These are phyloP conservation scores for Ectemnius lituratus DNA, from an alignment of 2,888 invertebrate species.

Conservation along the genomic window DNA sequence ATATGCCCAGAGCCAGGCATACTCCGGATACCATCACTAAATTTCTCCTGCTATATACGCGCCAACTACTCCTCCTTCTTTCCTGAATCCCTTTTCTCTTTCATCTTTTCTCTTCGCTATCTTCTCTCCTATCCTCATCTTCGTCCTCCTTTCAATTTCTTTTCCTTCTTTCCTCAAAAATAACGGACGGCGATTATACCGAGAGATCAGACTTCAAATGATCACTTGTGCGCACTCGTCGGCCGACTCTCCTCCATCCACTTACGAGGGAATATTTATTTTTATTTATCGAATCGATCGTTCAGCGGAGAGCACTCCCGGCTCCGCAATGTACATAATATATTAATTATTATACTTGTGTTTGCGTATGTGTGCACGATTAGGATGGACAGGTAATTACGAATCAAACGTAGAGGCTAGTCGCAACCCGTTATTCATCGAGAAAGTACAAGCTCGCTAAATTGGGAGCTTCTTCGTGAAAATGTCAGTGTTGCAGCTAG, in stretches of 20 bases:
- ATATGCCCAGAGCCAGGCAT: constrained; percentile 70
- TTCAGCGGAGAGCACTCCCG: constrained; percentile 16
- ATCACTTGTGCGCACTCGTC: background rate
- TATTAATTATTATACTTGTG: constrained; percentile 20
- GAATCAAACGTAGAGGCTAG: constrained; percentile 69
- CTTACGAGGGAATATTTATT: constrained; percentile 50
- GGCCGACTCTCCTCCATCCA: constrained; percentile 2
- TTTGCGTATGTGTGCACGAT: constrained; percentile 30
- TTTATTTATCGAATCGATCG: constrained; percentile 51
- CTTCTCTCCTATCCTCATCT: constrained; percentile 10
- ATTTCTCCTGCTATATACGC: background rate
- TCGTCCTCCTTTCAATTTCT: background rate
- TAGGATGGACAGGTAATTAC: constrained; percentile 35
- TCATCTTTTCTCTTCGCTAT: background rate
- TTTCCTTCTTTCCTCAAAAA: background rate
- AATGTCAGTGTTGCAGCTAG: constrained; percentile 10
- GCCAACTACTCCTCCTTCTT: background rate
- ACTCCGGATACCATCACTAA: constrained; percentile 71
- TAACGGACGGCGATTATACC: background rate
- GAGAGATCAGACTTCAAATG: background rate
- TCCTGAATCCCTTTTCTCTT: background rate
- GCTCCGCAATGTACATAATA: constrained; percentile 51
- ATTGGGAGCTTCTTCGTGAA: constrained; percentile 21
- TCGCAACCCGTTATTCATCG: constrained; percentile 49
- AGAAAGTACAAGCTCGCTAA: too few relatives aligned